Evolutionary conservation across 2,888 invertebrate species (phyloP).

Genomic region (Tachystola acroxantha): DNA sequence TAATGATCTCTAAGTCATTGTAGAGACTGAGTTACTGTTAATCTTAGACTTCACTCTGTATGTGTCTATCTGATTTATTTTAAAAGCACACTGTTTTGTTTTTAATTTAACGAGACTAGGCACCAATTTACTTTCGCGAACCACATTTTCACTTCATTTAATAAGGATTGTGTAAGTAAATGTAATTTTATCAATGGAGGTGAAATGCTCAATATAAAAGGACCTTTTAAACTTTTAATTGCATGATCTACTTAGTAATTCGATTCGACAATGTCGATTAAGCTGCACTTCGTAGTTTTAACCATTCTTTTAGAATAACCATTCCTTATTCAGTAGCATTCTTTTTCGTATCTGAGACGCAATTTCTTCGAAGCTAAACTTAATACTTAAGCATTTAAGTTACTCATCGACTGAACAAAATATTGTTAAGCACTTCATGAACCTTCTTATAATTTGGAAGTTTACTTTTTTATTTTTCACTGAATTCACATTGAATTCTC

Average conservation of each 20-base stretch:
- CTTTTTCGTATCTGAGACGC: conserved; percentile 33
- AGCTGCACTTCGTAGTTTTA: conserved; percentile 27
- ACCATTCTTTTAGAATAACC: conserved; percentile 45
- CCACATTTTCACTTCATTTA: conserved; percentile 4
- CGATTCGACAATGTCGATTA: conserved; percentile 19
- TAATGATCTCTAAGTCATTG: conserved; percentile 11
- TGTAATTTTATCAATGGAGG: conserved; percentile 25
- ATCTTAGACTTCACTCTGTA: conserved; percentile 20
- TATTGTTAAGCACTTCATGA: conserved; percentile 44
- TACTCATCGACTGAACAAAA: conserved; percentile 56
- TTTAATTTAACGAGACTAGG: conserved; percentile 18
- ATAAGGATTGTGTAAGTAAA: conserved; percentile 25
- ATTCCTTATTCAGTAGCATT: conserved; percentile 64
- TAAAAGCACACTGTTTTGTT: conserved; percentile 22
- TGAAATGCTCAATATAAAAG: conserved; percentile 46
- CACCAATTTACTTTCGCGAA: conserved; percentile 14
- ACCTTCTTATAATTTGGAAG: conserved; percentile 27
- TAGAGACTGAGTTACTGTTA: conserved; percentile 11
- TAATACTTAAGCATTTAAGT: conserved; percentile 55
- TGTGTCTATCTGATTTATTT: conserved; percentile 17
- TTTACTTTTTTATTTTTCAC: conserved; percentile 20
- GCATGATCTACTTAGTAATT: conserved; percentile 43
- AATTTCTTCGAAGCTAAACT: conserved; percentile 33
- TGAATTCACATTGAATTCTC: conserved; percentile 4
- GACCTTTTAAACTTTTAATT: conserved; percentile 68